Base-by-base conservation (phyloP, 2,113 vertebrate species). In the Malurus elegans region DNA sequence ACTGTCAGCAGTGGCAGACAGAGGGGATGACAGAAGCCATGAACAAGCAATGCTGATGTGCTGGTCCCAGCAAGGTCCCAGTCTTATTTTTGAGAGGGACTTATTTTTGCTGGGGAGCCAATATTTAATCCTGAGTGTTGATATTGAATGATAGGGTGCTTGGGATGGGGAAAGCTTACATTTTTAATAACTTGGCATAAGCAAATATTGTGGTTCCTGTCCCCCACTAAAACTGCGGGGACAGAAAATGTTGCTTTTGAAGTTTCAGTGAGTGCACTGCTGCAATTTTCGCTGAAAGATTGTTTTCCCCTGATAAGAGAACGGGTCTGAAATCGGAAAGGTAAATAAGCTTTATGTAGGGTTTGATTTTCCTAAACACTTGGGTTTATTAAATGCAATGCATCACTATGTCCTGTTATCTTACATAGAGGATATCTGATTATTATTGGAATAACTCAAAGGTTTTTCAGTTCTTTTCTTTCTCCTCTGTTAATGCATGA, bases 381-480 rank as follows among this genome's bases (percentile, higher is more conserved):
- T 47, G 44, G 12, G n/a, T 66, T 88, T 92, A 88, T 92, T 86
- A 91, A 88, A 92, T 48, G 20, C 40, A 82, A 50, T 69, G 44
- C 5, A 62, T 82, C 88, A 69, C 75, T 83, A 3, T 87, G 38
- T n/a, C 42, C 31, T 72, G 40, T 80, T 88, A 84, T 72, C 57
- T 79, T 69, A 86, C 26, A 76, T 36, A 82, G 4, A 83, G 67
- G 66, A 74, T n/a, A 70, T 65, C 26, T 72, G 51, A 81, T 47
- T 78, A 91, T 93, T 96, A 40, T 90, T 73, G 58, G 73, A 88
- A 87, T 85, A 88, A 83, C 54, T 91, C 40, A 79, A 28, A 28
- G 20, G 24, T 38, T 90, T 95, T 61, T 8, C 20, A 51, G 0
- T 88, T 62, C 3, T 79, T 76, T 80, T 66, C 48, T 51, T 57